These are phyloP conservation scores for Chaetops frenatus DNA, from an alignment of 2,113 vertebrate species.

Conservation along the genomic window DNA sequence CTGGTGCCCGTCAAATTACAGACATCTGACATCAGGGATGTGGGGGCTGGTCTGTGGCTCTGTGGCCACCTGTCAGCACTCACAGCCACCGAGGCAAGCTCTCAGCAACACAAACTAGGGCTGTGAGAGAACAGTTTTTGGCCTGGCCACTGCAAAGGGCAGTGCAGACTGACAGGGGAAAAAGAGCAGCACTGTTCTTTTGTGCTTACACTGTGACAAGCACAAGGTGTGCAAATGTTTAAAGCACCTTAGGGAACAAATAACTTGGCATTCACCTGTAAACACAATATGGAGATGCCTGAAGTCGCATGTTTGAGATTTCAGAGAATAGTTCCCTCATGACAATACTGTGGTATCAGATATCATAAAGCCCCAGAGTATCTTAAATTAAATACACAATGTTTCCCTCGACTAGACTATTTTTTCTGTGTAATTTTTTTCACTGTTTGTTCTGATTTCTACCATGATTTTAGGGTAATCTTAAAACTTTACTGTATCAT, in stretches of 20 bases:
- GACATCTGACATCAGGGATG: not conserved
- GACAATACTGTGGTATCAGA: not conserved
- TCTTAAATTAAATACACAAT: not conserved
- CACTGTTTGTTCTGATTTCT: not conserved
- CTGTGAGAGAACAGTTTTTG: not conserved
- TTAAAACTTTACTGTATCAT: not conserved
- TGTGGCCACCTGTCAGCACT: rapidly evolving
- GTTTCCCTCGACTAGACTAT: not conserved
- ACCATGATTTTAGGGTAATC: not conserved
- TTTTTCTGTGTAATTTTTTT: not conserved
- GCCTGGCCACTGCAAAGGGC: not conserved
- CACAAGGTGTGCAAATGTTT: not conserved
- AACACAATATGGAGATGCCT: not conserved
- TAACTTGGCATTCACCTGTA: not conserved
- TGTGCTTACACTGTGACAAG: not conserved
- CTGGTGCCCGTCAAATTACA: not conserved
- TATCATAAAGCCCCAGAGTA: not conserved
- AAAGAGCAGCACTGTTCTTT: not conserved
- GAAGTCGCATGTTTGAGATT: not conserved
- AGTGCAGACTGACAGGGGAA: not conserved
- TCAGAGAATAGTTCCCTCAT: not conserved
- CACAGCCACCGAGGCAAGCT: not conserved
- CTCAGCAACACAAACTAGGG: rapidly evolving
- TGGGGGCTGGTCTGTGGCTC: not conserved
- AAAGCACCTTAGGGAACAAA: not conserved